phyloP scores from a whole-genome alignment of 1,140 invertebrate species.

The Meloidogyne floridensis region DNA sequence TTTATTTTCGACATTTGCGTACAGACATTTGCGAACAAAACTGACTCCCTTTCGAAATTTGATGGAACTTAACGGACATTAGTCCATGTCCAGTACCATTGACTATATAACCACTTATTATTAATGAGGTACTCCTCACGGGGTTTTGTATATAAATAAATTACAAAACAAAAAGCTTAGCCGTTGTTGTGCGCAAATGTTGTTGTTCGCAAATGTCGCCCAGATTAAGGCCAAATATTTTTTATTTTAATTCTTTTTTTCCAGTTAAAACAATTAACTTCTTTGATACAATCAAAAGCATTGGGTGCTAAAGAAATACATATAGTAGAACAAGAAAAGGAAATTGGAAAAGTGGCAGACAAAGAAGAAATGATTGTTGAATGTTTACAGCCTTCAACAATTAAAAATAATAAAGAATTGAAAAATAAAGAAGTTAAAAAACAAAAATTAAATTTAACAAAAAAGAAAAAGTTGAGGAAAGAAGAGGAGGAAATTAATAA shows the following conservation, averaged over 20 bases:
- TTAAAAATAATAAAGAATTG: neutral
- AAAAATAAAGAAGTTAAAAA: neutral
- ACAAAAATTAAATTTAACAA: neutral
- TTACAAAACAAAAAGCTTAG: too few species aligned
- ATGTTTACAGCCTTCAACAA: neutral
- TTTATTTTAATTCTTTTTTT: constrained; percentile 33
- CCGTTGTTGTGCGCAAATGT: too few species aligned
- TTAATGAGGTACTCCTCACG: too few species aligned
- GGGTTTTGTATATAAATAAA: too few species aligned
- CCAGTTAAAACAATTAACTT: constrained; percentile 40
- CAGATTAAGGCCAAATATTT: neutral
- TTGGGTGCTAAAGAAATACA: constrained; percentile 5
- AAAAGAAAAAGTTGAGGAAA: neutral
- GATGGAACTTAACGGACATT: too few species aligned
- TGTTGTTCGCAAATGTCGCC: too few species aligned
- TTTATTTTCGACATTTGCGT: neutral
- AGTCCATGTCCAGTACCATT: too few species aligned
- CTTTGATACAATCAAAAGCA: constrained; percentile 35
- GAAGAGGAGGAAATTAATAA: neutral
- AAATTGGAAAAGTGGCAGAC: neutral
- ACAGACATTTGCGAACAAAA: too few species aligned
- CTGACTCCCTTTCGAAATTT: too few species aligned
- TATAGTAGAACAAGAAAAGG: neutral
- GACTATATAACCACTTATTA: too few species aligned
- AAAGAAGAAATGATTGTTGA: neutral